Conservation (phyloP, 2,797 vertebrate genomes). For the Adrianichthys oophorus region DNA sequence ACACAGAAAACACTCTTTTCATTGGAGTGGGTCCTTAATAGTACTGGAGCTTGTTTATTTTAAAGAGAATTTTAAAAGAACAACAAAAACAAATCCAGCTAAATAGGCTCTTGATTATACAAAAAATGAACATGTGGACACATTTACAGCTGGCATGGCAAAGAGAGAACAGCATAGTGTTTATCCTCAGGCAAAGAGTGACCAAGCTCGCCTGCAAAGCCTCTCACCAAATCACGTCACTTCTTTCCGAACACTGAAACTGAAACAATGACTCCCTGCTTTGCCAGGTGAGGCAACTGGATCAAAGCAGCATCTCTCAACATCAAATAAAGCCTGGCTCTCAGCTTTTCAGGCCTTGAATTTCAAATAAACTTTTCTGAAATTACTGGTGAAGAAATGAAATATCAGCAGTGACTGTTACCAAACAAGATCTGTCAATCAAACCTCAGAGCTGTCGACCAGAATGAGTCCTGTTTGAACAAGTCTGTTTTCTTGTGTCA, state of each 20-base stretch:
- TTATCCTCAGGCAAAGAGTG: constrained; percentile 14
- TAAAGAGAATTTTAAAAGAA: no score
- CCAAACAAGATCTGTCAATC: background rate
- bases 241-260: constrained; percentile 23
- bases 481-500: background rate
- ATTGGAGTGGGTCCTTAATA: no score
- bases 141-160: background rate
- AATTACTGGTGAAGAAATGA: background rate
- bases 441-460: background rate
- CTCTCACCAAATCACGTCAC: constrained; percentile 15
- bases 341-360: constrained; percentile 30
- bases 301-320: constrained; percentile 44
- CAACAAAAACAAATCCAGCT: no score
- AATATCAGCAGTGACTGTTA: background rate
- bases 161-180: background rate
- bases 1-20: no score
- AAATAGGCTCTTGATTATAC: background rate
- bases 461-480: background rate
- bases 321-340: constrained; percentile 26
- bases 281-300: constrained; percentile 27
- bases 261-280: constrained; percentile 18
- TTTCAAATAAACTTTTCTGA: constrained; percentile 18
- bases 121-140: constrained; percentile 1
- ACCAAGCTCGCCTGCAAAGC: constrained; percentile 31
- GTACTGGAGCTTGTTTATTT: no score